Percentiles rank a stretch among this genome's conserved stretches.
phyloP scores from a whole-genome alignment of 2,113 vertebrate genomes.

The Bostrychus sinensis region DNA sequence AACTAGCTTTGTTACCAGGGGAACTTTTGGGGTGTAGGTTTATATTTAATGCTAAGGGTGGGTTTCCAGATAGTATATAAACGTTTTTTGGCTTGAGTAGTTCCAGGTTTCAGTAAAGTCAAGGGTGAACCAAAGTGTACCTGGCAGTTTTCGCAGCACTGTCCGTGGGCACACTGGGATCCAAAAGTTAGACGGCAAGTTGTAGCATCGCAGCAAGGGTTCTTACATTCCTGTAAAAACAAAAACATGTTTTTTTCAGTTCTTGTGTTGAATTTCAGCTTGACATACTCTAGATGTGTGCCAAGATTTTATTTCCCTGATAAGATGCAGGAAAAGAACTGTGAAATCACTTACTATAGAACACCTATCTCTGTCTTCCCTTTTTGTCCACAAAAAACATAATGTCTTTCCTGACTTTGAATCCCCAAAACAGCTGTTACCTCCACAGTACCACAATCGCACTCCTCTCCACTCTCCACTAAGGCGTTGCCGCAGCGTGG shows the following conservation, averaged over 20 bases:
- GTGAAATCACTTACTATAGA: constrained; percentile 2
- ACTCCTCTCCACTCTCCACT: constrained; percentile 89
- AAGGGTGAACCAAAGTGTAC: constrained; percentile 62
- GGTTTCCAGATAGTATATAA: neutral
- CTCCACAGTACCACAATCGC: constrained; percentile 86
- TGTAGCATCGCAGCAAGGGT: constrained; percentile 86
- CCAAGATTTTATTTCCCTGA: constrained; percentile 7
- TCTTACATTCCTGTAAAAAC: constrained; percentile 81
- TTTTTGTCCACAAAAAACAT: neutral
- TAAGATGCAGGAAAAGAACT: constrained; percentile 27
- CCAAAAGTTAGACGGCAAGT: constrained; percentile 83
- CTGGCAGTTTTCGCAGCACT: constrained; percentile 86
- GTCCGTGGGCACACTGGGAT: constrained; percentile 80
- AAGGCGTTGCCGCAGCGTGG: constrained; percentile 85
- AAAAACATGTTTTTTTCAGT: neutral
- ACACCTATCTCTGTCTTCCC: neutral
- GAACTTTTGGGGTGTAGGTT: constrained; percentile 1
- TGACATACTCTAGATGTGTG: neutral
- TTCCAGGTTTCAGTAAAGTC: neutral
- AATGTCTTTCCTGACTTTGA: neutral
- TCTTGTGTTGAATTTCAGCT: neutral
- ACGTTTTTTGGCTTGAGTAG: too few species aligned
- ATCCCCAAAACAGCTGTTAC: constrained; percentile 59
- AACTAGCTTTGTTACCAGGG: neutral
- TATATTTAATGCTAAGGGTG: neutral